These are phyloP conservation scores for Colistium nudipinnis DNA, from an alignment of 2,113 vertebrate genomes.

Conservation along the genomic window DNA sequence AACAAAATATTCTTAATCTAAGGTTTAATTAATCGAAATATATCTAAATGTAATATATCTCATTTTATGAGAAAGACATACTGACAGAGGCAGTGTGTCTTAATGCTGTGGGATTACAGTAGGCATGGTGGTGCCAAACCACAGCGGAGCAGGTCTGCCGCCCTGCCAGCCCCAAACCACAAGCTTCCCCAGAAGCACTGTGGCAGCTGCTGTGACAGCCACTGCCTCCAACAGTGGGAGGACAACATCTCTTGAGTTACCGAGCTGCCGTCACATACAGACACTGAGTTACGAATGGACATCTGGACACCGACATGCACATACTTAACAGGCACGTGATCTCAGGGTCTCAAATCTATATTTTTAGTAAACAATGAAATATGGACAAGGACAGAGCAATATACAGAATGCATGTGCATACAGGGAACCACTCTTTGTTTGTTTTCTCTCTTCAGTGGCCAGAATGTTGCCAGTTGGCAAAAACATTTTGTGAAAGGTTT, in stretches of 20 bases:
- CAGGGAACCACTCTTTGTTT: neutral
- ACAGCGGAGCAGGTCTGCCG: conserved; percentile 49
- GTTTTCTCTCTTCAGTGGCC: neutral
- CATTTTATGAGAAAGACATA: too few species aligned
- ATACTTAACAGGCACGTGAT: neutral
- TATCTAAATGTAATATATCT: too few species aligned
- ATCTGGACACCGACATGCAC: neutral
- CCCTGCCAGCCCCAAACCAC: conserved; percentile 56
- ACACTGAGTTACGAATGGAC: neutral
- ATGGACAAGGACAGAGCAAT: neutral
- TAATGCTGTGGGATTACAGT: conserved; percentile 45
- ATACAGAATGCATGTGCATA: neutral
- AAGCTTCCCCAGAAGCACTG: conserved; percentile 46
- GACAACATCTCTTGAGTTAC: neutral
- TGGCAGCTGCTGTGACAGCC: conserved; percentile 42
- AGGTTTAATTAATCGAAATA: too few species aligned
- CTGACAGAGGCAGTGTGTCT: too few species aligned
- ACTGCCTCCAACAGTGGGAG: conserved; percentile 14
- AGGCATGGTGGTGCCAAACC: conserved; percentile 51
- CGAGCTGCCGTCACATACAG: neutral
- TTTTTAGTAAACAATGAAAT: neutral
- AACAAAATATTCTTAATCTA: too few species aligned
- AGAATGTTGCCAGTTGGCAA: conserved; percentile 3
- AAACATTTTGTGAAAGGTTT: too few species aligned
- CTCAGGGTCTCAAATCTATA: neutral